Evolutionary conservation across 2,888 invertebrate species (phyloP), one percentile per base, ranked within the genome.

Genomic region (Synergus itoensis): DNA sequence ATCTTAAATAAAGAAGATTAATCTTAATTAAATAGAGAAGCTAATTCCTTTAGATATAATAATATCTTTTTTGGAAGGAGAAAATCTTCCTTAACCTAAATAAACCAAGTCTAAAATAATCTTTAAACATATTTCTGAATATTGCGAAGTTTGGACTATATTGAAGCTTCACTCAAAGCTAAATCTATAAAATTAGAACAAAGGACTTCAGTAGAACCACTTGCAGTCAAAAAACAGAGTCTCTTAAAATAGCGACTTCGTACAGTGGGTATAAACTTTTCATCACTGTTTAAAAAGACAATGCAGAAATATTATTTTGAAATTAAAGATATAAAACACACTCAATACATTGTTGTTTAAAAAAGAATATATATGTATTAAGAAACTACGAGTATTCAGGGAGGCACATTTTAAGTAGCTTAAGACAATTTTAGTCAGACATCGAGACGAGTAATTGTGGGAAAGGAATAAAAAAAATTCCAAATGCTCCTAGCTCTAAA

Each of bases 131-230:
- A 53, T n/a, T 1, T 53, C n/a, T n/a, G 2, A 18, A n/a, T 16
- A 53, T 53, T 53, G n/a, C n/a, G n/a, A 53, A 57, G 18, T 57
- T 18, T 57, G 53, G 18, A 18, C 9, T 57, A 18, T 57, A 18
- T 18, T 18, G 18, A 57, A 57, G 18, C 18, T n/a, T 53, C 53
- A 53, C 53, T 53, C 53, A 8, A n/a, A 73, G 53, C n/a, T 8
- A 73, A 73, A 53, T 43, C 12, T 36, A 73, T 5, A 12, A 53
- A 53, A 73, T 57, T 73, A 73, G 18, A 73, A 73, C 73, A 73
- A 73, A 57, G 12, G 18, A 53, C 40, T 73, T 57, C 45, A 48
- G 48, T 12, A 53, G 53, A 73, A 73, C 73, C 73, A 73, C 73
- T 36, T 53, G 40, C 73, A 53, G 11, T 36, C 36, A 53, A 18